A percentile compares a stretch with the other conserved stretches of the same genome.
Conservation (phyloP, 2,888 invertebrate species). For the Scaptomyza cyrtandrae region DNA sequence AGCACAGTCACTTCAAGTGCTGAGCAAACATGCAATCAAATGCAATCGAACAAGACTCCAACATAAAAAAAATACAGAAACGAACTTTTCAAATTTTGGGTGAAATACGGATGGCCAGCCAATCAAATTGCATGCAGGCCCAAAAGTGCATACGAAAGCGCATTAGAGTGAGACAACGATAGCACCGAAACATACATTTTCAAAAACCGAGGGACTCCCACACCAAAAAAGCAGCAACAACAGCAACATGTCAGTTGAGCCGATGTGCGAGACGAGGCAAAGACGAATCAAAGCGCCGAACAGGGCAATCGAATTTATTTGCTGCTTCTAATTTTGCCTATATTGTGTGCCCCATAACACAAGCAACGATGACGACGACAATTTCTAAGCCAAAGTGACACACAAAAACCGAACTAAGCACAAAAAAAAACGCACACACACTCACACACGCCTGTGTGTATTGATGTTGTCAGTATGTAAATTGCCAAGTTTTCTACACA, state of each 20-base stretch:
- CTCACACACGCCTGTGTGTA: slow-evolving; percentile 34
- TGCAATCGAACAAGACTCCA: slow-evolving; percentile 67
- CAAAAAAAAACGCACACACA: slow-evolving; percentile 36
- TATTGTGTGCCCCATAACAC: slow-evolving; percentile 37
- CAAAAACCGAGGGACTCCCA: slow-evolving; percentile 63
- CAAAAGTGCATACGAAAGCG: slow-evolving; percentile 77
- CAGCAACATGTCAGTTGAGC: slow-evolving; percentile 48
- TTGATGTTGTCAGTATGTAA: slow-evolving; percentile 78
- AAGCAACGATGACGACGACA: slow-evolving; percentile 69
- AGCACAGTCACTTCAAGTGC: slow-evolving; percentile 54
- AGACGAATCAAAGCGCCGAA: slow-evolving; percentile 63
- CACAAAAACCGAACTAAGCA: slow-evolving; percentile 64
- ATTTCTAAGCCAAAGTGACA: slow-evolving; percentile 78
- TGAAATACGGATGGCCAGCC: slow-evolving; percentile 69
- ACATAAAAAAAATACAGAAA: slow-evolving; percentile 17
- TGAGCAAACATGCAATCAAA: slow-evolving; percentile 77
- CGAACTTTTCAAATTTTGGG: slow-evolving; percentile 68
- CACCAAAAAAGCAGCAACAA: slow-evolving; percentile 52
- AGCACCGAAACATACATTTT: slow-evolving; percentile 66
- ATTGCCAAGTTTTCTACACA: slow-evolving; percentile 61
- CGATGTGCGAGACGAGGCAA: slow-evolving; percentile 29
- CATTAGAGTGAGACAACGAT: slow-evolving; percentile 77
- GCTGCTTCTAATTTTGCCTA: slow-evolving; percentile 71
- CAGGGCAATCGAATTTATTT: slow-evolving; percentile 79
- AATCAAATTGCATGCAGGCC: slow-evolving; percentile 79